Conservation (phyloP, 2,888 invertebrate species). For the Seira musarum region DNA sequence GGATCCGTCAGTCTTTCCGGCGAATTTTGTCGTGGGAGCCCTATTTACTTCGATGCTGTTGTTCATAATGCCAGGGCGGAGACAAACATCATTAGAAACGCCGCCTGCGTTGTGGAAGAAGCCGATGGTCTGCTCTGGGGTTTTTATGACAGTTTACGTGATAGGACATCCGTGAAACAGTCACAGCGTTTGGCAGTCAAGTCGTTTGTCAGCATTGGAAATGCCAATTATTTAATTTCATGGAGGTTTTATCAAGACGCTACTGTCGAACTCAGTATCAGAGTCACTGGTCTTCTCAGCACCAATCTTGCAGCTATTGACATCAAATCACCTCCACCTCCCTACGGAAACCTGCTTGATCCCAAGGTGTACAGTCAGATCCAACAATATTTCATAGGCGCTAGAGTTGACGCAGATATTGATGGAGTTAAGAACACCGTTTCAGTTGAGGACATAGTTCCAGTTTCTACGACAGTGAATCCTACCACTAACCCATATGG, state of each 20-base stretch:
- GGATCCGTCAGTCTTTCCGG: background rate
- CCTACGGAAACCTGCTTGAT: constrained; percentile 27
- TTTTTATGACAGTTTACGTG: background rate
- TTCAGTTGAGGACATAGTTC: constrained; percentile 18
- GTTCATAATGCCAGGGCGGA: constrained; percentile 23
- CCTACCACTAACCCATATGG: constrained; percentile 42
- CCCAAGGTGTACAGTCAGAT: constrained; percentile 27
- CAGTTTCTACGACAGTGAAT: background rate
- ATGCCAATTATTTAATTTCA: constrained; percentile 43
- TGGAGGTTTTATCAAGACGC: constrained; percentile 63
- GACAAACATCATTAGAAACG: background rate
- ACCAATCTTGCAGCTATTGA: constrained; percentile 48
- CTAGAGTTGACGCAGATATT: constrained; percentile 42
- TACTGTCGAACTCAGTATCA: constrained; percentile 41
- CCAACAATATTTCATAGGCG: constrained; percentile 36
- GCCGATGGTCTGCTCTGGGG: constrained; percentile 13
- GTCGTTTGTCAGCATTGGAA: constrained; percentile 34
- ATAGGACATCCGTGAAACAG: background rate
- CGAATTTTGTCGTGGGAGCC: constrained; percentile 30
- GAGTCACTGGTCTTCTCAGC: constrained; percentile 43
- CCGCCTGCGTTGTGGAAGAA: constrained; percentile 46
- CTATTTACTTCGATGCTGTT: constrained; percentile 16
- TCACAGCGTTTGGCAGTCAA: constrained; percentile 49
- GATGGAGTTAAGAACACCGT: constrained; percentile 49
- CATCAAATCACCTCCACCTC: constrained; percentile 44